Base-by-base conservation (phyloP, 2,113 vertebrate genomes). In the Plotosus lineatus region DNA sequence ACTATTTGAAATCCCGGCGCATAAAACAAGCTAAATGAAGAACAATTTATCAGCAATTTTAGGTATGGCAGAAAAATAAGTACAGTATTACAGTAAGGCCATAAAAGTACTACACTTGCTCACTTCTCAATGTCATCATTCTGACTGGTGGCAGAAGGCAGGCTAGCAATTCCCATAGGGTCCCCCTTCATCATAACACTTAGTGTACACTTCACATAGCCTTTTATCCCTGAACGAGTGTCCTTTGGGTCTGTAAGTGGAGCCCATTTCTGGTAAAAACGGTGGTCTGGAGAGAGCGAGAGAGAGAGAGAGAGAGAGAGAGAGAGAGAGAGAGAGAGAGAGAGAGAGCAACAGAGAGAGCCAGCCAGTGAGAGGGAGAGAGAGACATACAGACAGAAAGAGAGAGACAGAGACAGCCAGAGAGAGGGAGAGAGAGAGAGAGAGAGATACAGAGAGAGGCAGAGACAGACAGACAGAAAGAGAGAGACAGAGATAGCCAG, bases 251-350 rank as follows among this genome's bases (percentile, higher is more conserved):
- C 97, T 1, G 94, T 95, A 81, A 98, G 92, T 5, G 96, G 95
- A 55, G 96, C 97, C 97, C 97, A 99, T 82, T 97, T 98, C 86
- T 97, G 95, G 86, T 95, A 96, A 90, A 99, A 98, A 15, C 94
- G 92, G 85, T 97, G 95, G 82, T 98, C 96, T 99, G 88, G 21
- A 65, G 76, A 12, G 0, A 17, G 1, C 15, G 2, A 31, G 8
- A 5, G n/a, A 48, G n/a, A 71, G 42, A 48, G 68, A 71, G 14
- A 51, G 21, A 69, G 76, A 12, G 0, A 28, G 50, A 51, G 21
- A 69, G 76, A 12, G 0, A 28, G 50, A 51, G 21, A 69, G 76
- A 12, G 0, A 28, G 50, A 51, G 21, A 69, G 76, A 12, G 50
- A 51, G 50, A 51, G 21, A 71, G 76, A 15, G 0, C n/a, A n/a